These are phyloP conservation scores for Acanthosoma haemorrhoidale DNA, from an alignment of 2,888 invertebrate genomes.

Conservation along the genomic window DNA sequence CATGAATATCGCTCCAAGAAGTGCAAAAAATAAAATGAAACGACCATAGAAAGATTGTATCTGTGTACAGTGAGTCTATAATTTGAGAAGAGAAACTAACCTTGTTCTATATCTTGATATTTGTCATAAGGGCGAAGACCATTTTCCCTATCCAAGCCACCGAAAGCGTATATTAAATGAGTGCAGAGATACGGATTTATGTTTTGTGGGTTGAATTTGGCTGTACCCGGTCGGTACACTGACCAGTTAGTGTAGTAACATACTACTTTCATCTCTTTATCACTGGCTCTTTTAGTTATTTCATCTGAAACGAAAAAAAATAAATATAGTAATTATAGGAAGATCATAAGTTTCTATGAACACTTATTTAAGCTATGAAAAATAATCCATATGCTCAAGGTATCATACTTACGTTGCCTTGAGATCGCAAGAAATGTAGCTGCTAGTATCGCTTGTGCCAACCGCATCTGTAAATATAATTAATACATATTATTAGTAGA, in stretches of 20 bases:
- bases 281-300: slow-evolving; percentile 31
- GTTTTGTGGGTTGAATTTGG: slow-evolving; percentile 87
- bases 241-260: slow-evolving; percentile 95
- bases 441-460: slow-evolving; percentile 29
- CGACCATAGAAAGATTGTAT: not conserved
- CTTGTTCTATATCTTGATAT: slow-evolving; percentile 93
- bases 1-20: too few species aligned
- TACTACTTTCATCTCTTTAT: slow-evolving; percentile 53
- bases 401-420: slow-evolving; percentile 36
- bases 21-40: not conserved
- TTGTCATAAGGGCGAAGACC: slow-evolving; percentile 88
- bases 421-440: slow-evolving; percentile 31
- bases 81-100: slow-evolving; percentile 48
- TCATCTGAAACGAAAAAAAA: slow-evolving; percentile 36
- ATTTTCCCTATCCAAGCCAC: slow-evolving; percentile 87
- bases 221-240: slow-evolving; percentile 83
- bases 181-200: slow-evolving; percentile 93
- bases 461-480: slow-evolving; percentile 36
- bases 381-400: too few species aligned
- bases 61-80: too few species aligned
- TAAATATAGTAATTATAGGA: too few species aligned
- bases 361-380: too few species aligned
- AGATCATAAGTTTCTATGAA: not conserved
- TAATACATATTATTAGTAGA: too few species aligned
- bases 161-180: slow-evolving; percentile 88